Evolutionary conservation across 2,888 invertebrate species (phyloP).

Genomic region (Polydrusus tereticollis): DNA sequence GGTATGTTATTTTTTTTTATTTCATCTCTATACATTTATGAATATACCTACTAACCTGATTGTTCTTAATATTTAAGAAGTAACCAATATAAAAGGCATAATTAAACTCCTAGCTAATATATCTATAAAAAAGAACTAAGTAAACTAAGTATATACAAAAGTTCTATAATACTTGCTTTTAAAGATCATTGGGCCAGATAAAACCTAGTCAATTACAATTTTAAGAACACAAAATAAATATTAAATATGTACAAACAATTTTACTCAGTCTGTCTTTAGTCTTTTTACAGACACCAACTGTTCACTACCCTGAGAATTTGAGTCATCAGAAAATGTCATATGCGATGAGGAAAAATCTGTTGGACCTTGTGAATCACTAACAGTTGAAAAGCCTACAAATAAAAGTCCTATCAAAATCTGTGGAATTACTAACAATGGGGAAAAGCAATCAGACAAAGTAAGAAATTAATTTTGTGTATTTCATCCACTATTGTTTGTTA

Average conservation of each 20-base stretch:
- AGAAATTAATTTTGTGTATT: too few relatives aligned
- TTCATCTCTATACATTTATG: too few relatives aligned
- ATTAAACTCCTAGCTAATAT: background rate
- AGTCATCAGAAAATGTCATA: constrained; percentile 91
- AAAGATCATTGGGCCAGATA: constrained; percentile 5
- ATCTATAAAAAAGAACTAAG: background rate
- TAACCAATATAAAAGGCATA: background rate
- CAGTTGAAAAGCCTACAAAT: constrained; percentile 85
- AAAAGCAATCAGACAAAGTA: too few relatives aligned
- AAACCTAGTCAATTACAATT: background rate
- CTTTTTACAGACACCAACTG: constrained; percentile 77
- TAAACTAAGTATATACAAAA: constrained; percentile 6
- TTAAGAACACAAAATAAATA: background rate
- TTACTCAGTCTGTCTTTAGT: constrained; percentile 79
- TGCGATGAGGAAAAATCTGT: constrained; percentile 85
- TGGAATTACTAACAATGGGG: too few relatives aligned
- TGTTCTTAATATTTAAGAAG: background rate
- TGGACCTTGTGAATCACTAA: constrained; percentile 91
- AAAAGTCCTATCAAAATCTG: too few relatives aligned
- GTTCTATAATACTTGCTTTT: background rate
- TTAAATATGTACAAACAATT: background rate
- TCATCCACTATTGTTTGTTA: too few relatives aligned
- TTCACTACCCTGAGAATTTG: constrained; percentile 90
- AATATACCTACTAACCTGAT: too few relatives aligned
- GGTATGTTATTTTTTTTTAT: too few relatives aligned